Conservation (phyloP, 2,888 invertebrate species). For the Eucera pruinosa region DNA sequence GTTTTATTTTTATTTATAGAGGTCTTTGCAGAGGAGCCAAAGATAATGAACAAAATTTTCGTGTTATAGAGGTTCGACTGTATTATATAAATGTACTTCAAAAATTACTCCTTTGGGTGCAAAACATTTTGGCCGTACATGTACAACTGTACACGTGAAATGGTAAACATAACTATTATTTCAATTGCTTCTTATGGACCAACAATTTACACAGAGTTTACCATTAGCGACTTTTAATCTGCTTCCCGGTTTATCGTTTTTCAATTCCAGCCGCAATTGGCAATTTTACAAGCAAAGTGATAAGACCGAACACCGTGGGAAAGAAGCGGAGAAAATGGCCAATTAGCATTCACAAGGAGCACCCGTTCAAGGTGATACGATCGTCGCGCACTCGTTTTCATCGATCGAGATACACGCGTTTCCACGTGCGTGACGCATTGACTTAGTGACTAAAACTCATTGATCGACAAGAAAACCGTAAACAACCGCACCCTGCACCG, state of each 20-base stretch:
- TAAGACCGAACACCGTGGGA: slow-evolving; percentile 36
- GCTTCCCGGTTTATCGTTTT: background rate
- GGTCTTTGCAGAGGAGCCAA: too few relatives aligned
- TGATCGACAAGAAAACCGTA: slow-evolving; percentile 58
- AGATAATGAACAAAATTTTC: too few relatives aligned
- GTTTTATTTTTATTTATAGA: too few relatives aligned
- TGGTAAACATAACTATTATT: too few relatives aligned
- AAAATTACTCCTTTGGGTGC: too few relatives aligned
- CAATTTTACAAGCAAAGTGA: background rate
- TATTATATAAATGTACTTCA: too few relatives aligned
- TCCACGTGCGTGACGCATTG: slow-evolving; percentile 25
- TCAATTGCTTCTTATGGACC: too few relatives aligned
- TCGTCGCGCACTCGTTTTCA: slow-evolving; percentile 39
- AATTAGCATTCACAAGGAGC: slow-evolving; percentile 27
- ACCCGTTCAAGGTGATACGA: slow-evolving; percentile 44
- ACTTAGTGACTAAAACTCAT: slow-evolving; percentile 39
- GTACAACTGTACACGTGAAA: too few relatives aligned
- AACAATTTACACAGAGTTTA: too few relatives aligned
- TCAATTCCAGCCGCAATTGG: background rate
- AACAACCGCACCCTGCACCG: slow-evolving; percentile 78
- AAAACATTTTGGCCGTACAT: too few relatives aligned
- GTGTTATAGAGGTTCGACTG: too few relatives aligned
- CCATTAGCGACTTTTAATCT: background rate
- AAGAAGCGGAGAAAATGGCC: slow-evolving; percentile 19
- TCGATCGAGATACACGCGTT: slow-evolving; percentile 22